phyloP scores from a whole-genome alignment of 92 coral and sea anemone species.

The Actinernus sp. region DNA sequence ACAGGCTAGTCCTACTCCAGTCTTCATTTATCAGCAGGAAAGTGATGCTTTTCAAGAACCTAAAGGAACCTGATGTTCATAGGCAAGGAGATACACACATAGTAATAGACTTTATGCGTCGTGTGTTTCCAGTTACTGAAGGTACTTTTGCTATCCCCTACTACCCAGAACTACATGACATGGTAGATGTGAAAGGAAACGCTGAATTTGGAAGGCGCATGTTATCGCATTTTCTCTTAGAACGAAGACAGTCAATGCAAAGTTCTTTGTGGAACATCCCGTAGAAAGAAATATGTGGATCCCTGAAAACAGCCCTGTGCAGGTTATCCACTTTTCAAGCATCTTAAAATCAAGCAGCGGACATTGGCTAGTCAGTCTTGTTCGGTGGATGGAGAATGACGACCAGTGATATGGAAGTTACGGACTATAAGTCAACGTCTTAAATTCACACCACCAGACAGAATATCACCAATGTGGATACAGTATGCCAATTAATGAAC shows the following conservation, averaged over 20 bases:
- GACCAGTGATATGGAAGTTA: constrained; percentile 5
- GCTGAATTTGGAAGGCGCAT: constrained; percentile 71
- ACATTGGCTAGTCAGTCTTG: constrained; percentile 47
- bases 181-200: constrained; percentile 61
- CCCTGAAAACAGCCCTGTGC: constrained; percentile 63
- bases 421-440: too few species aligned
- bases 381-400: constrained; percentile 53
- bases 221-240: constrained; percentile 27
- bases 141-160: constrained; percentile 72
- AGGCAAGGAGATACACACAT: constrained; percentile 13
- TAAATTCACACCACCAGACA: too few species aligned
- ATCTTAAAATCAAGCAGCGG: constrained; percentile 65
- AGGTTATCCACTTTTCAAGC: constrained; percentile 60
- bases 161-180: constrained; percentile 62
- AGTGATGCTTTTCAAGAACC: constrained; percentile 56
- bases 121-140: constrained; percentile 64
- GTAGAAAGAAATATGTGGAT: constrained; percentile 49
- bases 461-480: too few species aligned
- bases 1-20: constrained; percentile 50
- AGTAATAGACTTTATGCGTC: constrained; percentile 67
- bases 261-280: constrained; percentile 51
- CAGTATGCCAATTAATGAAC: too few species aligned
- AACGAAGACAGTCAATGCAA: constrained; percentile 41
- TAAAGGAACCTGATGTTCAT: constrained; percentile 13
- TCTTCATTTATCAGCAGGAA: constrained; percentile 70